Percentiles rank a stretch among this genome's conserved stretches.
These are phyloP conservation scores for Dasyurus viverrinus DNA, from an alignment of 2,113 vertebrate genomes.

Conservation along the genomic window DNA sequence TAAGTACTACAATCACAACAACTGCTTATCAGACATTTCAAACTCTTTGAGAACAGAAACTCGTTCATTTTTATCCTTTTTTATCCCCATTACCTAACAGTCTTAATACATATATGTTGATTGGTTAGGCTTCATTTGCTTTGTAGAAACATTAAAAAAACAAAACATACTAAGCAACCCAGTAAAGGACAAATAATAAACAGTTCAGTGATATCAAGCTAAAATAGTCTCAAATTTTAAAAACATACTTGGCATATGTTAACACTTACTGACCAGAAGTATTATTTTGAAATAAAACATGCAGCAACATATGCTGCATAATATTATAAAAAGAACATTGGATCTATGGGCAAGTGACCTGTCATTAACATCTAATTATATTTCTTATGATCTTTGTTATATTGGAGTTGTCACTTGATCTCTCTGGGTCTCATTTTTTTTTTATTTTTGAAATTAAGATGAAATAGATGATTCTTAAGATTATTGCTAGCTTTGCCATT, in stretches of 20 bases:
- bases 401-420: background rate
- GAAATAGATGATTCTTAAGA: background rate
- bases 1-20: background rate
- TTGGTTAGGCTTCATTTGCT: conserved; percentile 2
- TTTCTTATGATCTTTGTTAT: background rate
- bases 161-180: background rate
- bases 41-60: background rate
- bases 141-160: background rate
- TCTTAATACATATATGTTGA: background rate
- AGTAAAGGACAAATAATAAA: background rate
- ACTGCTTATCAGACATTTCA: background rate
- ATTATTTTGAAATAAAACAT: conserved; percentile 44
- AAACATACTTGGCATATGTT: background rate
- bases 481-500: background rate
- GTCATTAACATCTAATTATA: background rate
- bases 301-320: too few relatives aligned
- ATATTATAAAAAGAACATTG: background rate
- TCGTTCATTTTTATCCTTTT: background rate
- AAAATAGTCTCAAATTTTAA: conserved; percentile 30
- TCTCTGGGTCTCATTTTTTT: background rate
- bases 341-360: background rate
- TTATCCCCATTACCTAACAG: background rate
- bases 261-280: background rate
- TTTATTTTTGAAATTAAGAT: background rate
- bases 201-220: background rate